phyloP scores from a whole-genome alignment of 1,140 invertebrate species.

The Onthophagus taurus region DNA sequence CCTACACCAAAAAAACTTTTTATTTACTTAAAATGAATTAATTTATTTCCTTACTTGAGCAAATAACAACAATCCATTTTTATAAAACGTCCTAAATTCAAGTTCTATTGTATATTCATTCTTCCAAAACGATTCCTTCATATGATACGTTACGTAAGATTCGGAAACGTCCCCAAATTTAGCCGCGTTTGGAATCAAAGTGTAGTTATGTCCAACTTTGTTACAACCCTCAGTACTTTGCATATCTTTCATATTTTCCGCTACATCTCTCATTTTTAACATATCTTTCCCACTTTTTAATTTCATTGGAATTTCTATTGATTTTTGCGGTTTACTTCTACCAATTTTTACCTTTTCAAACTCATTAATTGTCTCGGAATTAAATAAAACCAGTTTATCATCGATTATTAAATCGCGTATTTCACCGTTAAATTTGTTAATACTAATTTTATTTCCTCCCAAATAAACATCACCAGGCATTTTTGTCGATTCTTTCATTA shows the following conservation, averaged over 20 bases:
- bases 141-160: constrained; percentile 62
- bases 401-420: constrained; percentile 75
- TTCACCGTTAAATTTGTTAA: constrained; percentile 50
- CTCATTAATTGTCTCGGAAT: constrained; percentile 17
- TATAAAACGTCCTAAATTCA: constrained; percentile 77
- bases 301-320: neutral
- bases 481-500: neutral
- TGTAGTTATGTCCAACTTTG: constrained; percentile 57
- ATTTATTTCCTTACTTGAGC: constrained; percentile 49
- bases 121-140: constrained; percentile 55
- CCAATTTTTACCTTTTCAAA: constrained; percentile 67
- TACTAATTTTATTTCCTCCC: constrained; percentile 45
- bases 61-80: constrained; percentile 70
- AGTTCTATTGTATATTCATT: constrained; percentile 68
- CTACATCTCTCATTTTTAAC: neutral
- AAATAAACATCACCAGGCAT: constrained; percentile 26
- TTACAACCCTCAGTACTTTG: constrained; percentile 43
- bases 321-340: constrained; percentile 42
- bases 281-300: neutral
- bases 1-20: neutral
- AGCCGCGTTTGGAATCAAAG: constrained; percentile 66
- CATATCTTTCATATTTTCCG: constrained; percentile 34
- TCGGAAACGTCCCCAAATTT: constrained; percentile 75
- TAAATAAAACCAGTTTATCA: constrained; percentile 44
- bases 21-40: no score